Base-by-base conservation (phyloP, 2,888 invertebrate species). In the Drosophila anomelani region DNA sequence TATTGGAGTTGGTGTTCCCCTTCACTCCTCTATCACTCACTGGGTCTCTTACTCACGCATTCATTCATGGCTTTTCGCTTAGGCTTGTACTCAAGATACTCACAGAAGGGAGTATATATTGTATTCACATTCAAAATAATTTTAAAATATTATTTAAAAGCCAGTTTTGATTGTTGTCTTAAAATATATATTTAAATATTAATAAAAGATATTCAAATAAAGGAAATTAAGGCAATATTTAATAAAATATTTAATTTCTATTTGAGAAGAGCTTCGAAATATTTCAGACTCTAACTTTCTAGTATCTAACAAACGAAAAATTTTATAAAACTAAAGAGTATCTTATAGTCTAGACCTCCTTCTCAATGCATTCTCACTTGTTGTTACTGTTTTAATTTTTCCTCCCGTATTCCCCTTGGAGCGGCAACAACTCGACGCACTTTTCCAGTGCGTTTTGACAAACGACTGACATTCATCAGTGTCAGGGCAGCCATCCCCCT, bases 391-490 rank as follows among this genome's bases (percentile, higher is more conserved):
- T 80, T 78, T 77, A 72, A 81, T 73, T 87, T 81, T 68, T 75
- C 46, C 75, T 72, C 69, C 38, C 51, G 32, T 58, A 47, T 29
- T 57, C 29, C 67, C 67, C 49, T 39, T 17, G 56, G 67, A 67
- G 36, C 56, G 56, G 67, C 67, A 68, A 67, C 68, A 67, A 68
- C 69, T 67, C 70, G 64, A 75, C 71, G 77, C 80, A 85, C 82
- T 79, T 84, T 87, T 79, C 77, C 86, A 81, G 84, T 78, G 85
- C 78, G 86, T 88, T 90, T 90, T 91, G 91, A 91, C 91, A 91
- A 91, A 91, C 89, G 90, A 89, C 90, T 90, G 90, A 91, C 90
- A 90, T 90, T 89, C 90, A 90, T 90, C 90, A 91, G 89, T 90
- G 90, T 91, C 91, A 90, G 79, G 58, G 76, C 58, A 76, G 59